Conservation (phyloP, 2,797 vertebrate species). For the Euphonia xanthogaster region DNA sequence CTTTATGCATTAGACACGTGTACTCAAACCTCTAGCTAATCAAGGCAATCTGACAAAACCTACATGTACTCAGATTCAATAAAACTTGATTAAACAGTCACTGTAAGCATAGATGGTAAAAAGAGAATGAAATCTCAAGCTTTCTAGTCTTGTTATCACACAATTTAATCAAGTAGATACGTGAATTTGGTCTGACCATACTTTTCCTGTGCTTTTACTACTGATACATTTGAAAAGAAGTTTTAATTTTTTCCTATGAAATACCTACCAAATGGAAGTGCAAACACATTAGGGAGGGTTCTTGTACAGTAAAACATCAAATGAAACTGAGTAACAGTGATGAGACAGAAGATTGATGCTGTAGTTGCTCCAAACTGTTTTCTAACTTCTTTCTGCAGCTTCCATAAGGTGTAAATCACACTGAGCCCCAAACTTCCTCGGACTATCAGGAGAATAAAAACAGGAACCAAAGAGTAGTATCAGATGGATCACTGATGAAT, state of each 20-base stretch:
- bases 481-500: background rate
- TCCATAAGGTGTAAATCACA: conserved; percentile 86
- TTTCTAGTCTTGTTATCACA: background rate
- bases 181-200: background rate
- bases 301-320: conserved; percentile 97
- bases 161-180: background rate
- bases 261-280: conserved; percentile 86
- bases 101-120: background rate
- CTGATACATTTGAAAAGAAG: background rate
- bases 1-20: background rate
- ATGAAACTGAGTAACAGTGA: conserved; percentile 91
- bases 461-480: background rate
- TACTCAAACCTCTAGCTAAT: background rate
- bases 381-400: conserved; percentile 85
- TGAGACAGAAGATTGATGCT: conserved; percentile 86
- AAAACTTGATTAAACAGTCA: background rate
- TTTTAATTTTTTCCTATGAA: background rate
- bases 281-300: conserved; percentile 92
- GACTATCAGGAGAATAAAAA: conserved; percentile 73
- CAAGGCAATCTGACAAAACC: background rate
- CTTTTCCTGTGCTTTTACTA: background rate
- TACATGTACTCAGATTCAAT: background rate
- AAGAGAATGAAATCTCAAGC: background rate
- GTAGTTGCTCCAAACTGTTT: conserved; percentile 89
- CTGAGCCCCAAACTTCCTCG: conserved; percentile 85